Conservation (phyloP, 2,113 vertebrate species). For the Dolichotis patagonum region DNA sequence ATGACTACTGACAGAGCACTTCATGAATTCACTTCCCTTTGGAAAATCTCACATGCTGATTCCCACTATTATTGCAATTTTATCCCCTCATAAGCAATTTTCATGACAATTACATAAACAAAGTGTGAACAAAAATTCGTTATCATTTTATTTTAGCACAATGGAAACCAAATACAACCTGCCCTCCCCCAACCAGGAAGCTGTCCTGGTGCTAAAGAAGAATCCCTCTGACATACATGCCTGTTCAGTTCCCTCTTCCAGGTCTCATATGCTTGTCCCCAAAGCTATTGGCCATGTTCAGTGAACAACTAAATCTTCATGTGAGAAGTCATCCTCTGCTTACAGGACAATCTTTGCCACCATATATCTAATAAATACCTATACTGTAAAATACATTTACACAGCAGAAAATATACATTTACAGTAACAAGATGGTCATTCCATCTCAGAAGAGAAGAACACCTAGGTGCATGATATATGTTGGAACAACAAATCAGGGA, state of each 20-base stretch:
- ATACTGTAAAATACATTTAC: slow-evolving; percentile 14
- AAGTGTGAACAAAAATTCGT: neutral
- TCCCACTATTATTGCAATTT: neutral
- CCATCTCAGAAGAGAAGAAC: slow-evolving; percentile 14
- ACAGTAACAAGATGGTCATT: neutral
- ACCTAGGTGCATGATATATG: neutral
- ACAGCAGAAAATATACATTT: neutral
- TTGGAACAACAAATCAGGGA: slow-evolving; percentile 36
- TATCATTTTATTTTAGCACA: slow-evolving; percentile 19
- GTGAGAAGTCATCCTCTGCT: neutral
- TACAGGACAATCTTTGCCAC: neutral
- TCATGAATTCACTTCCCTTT: slow-evolving; percentile 25
- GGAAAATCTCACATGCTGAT: neutral
- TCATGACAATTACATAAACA: neutral
- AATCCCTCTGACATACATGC: neutral
- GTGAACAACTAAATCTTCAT: neutral
- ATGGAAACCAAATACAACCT: neutral
- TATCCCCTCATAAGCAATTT: slow-evolving; percentile 23
- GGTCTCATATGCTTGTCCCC: neutral
- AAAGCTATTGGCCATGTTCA: neutral
- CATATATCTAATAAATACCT: neutral
- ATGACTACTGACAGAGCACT: neutral
- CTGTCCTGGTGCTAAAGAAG: neutral
- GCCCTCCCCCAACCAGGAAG: neutral
- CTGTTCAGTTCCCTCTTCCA: neutral